Conservation (phyloP, 2,113 vertebrate species). For the Acrocephalus kingi region DNA sequence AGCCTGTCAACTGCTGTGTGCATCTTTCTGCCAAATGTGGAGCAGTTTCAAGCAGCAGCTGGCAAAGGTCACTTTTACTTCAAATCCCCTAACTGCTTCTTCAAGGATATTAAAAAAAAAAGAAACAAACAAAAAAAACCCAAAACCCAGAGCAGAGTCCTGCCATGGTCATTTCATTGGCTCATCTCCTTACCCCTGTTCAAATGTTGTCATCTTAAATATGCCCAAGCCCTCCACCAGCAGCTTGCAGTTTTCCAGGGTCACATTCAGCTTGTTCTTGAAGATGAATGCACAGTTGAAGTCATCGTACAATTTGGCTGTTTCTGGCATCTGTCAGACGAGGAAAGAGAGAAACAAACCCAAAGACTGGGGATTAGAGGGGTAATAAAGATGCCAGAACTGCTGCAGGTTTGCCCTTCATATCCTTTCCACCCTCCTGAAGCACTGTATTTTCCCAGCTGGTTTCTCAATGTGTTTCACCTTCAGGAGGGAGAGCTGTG, state of each 20-base stretch:
- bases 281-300: conserved; percentile 64
- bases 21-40: background rate
- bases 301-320: conserved; percentile 25
- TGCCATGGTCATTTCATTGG: background rate
- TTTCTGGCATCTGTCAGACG: conserved; percentile 65
- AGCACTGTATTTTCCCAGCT: background rate
- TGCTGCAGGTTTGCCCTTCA: background rate
- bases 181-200: conserved; percentile 61
- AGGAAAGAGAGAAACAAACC: background rate
- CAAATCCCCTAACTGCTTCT: background rate
- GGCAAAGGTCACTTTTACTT: background rate
- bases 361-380: background rate
- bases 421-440: background rate
- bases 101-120: background rate
- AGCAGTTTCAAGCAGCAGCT: background rate
- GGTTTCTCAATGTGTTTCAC: background rate
- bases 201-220: conserved; percentile 36
- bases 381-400: background rate
- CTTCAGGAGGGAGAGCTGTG: background rate
- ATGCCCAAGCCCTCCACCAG: conserved; percentile 72
- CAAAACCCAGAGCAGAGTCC: background rate
- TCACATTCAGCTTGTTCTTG: conserved; percentile 63
- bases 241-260: conserved; percentile 63
- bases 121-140: no score
- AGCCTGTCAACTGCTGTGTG: fast-evolving